Conservation (phyloP, 2,797 vertebrate species). For the Mustela erminea region DNA sequence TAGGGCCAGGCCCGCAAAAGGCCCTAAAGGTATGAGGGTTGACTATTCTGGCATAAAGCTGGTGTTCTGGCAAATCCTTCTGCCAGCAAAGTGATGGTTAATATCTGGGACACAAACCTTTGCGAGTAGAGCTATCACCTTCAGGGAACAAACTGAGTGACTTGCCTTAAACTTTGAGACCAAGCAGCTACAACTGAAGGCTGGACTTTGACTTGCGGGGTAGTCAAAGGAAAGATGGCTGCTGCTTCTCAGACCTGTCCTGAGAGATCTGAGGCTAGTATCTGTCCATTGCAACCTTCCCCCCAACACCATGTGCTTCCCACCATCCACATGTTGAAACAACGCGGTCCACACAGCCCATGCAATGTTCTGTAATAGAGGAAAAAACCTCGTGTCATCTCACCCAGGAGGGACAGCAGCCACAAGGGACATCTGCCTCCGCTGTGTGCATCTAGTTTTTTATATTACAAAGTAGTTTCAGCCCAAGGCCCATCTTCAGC, state of each 20-base stretch:
- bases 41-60: background rate
- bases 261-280: background rate
- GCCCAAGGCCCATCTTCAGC: background rate
- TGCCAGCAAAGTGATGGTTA: background rate
- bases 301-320: background rate
- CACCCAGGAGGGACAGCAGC: background rate
- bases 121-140: background rate
- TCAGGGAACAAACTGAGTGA: background rate
- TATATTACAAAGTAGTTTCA: background rate
- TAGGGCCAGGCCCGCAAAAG: background rate
- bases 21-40: background rate
- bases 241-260: background rate
- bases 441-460: background rate
- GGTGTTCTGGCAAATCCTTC: background rate
- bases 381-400: background rate
- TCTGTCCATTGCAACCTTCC: background rate
- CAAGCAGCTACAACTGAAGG: background rate
- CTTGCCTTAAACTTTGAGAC: background rate
- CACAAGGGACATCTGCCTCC: background rate
- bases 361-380: background rate
- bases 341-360: background rate
- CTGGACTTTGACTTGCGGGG: background rate
- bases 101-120: background rate
- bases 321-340: background rate
- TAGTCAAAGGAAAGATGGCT: background rate